Conservation (phyloP, 2,113 vertebrate genomes). For the Orthonyx spaldingii region DNA sequence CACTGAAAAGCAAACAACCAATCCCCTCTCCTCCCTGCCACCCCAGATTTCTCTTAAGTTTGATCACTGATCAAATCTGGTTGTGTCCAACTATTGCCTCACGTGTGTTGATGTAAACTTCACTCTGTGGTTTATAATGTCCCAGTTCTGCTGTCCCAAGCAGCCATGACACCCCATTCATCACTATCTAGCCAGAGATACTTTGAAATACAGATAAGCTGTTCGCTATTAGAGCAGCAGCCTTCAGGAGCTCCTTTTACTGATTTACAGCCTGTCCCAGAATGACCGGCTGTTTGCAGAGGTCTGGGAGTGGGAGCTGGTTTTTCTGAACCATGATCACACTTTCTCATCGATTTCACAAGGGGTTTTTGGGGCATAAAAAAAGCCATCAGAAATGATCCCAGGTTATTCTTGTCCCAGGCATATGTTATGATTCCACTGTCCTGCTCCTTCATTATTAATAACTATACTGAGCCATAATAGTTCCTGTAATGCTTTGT, state of each 20-base stretch:
- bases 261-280: background rate
- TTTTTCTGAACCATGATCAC: background rate
- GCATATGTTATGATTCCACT: background rate
- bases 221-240: background rate
- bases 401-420: background rate
- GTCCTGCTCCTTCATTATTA: background rate
- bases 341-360: background rate
- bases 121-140: background rate
- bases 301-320: background rate
- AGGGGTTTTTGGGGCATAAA: background rate
- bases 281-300: slow-evolving; percentile 1
- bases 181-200: slow-evolving; percentile 66
- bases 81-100: slow-evolving; percentile 14
- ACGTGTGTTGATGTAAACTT: slow-evolving; percentile 11
- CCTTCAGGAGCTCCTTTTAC: background rate
- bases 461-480: background rate
- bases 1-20: slow-evolving; percentile 49
- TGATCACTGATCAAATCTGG: slow-evolving; percentile 72
- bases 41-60: slow-evolving; percentile 58
- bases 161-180: slow-evolving; percentile 59
- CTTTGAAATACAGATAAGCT: slow-evolving; percentile 61
- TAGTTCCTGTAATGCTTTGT: background rate
- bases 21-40: background rate
- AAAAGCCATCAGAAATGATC: background rate
- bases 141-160: slow-evolving; percentile 35